Evolutionary conservation across 2,113 vertebrate genomes (phyloP), one percentile per base, ranked within the genome.

Genomic region (Murina feae): DNA sequence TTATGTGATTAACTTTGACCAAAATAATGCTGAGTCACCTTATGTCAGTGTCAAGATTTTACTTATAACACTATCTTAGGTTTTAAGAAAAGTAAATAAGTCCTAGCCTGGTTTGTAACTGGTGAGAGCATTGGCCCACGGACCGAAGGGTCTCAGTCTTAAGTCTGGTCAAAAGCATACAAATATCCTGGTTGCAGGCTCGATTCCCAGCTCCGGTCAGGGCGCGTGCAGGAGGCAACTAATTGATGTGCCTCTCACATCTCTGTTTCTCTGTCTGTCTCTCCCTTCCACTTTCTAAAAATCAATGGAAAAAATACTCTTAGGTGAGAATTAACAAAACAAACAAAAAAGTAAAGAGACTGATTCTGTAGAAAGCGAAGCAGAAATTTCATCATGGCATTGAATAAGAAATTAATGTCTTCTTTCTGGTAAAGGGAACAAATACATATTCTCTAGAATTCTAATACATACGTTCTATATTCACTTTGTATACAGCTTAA

Each of bases 401-500:
- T 81, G 25, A 91, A 35, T 35, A 85, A 35, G 32, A 47, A 76
- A 88, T n/a, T 53, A 65, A 69, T 79, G 49, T 37, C 6, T 80
- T 89, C 42, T 51, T 83, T 86, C 74, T 86, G 71, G 30, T 20
- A 60, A 89, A 81, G 51, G 5, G 4, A 90, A 69, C 28, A 51
- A 16, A 14, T 90, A 78, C 2, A n/a, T 23, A 89, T 65, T 76
- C 23, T 80, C 30, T 51, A 81, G 16, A 90, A 89, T 92, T 88
- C 37, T 83, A 72, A 75, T 42, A 85, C 2, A 30, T 81, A 37
- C 9, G 32, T 25, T 92, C 44, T 51, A 91, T 75, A 47, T n/a
- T 87, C 37, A 58, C 68, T 78, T 95, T 65, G 53, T 37, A 86
- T 87, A 75, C 13, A 96, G 32, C 8, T 90, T 66, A 86, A 49